Conservation (phyloP, 2,797 vertebrate genomes). For the Microhierax caerulescens region DNA sequence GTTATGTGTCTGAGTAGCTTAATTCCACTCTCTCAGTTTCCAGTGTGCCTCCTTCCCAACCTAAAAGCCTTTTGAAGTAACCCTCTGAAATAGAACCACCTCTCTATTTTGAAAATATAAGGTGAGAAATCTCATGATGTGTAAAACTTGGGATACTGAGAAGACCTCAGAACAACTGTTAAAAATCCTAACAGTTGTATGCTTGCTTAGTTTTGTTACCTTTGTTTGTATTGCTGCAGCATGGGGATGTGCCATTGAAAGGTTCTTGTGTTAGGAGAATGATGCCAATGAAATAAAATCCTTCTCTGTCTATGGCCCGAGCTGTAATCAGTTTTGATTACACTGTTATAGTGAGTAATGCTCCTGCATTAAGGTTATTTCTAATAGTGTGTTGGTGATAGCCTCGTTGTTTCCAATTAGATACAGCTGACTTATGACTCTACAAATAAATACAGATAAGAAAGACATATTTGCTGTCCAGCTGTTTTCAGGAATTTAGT, state of each 20-base stretch:
- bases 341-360: neutral
- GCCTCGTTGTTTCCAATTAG: neutral
- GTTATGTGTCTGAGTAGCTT: neutral
- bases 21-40: neutral
- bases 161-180: neutral
- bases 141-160: neutral
- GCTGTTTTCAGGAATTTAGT: neutral
- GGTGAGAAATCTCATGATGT: neutral
- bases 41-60: neutral
- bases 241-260: neutral
- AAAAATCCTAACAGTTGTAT: neutral
- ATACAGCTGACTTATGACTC: neutral
- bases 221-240: neutral
- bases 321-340: neutral
- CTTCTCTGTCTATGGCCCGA: neutral
- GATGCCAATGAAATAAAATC: neutral
- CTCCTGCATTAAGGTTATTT: neutral
- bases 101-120: neutral
- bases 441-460: neutral
- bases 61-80: neutral
- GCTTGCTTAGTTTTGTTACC: fast-evolving
- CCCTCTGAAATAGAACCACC: neutral
- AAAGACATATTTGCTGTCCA: neutral
- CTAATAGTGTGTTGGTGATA: neutral
- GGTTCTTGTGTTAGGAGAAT: neutral